Conservation (phyloP, 1,140 invertebrate genomes). For the Gonioctena quinquepunctata region DNA sequence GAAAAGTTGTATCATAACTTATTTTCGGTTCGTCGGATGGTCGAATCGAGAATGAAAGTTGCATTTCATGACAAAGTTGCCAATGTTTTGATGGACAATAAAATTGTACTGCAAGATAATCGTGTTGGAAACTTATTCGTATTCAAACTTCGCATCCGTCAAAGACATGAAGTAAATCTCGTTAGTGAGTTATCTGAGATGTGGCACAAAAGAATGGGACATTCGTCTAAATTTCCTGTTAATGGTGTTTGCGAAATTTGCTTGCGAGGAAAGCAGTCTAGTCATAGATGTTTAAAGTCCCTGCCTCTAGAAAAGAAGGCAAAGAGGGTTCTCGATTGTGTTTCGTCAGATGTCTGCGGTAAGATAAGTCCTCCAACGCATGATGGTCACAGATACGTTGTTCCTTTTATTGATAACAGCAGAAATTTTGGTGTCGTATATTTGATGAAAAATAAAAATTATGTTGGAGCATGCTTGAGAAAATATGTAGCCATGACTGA, state of each 20-base stretch:
- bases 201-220: constrained; percentile 24
- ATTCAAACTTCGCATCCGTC: too few relatives aligned
- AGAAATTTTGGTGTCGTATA: constrained; percentile 48
- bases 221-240: constrained; percentile 10
- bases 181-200: too few relatives aligned
- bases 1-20: too few relatives aligned
- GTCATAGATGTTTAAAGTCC: constrained; percentile 14
- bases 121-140: too few relatives aligned
- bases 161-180: too few relatives aligned
- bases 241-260: constrained; percentile 28
- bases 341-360: constrained; percentile 53
- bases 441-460: constrained; percentile 45
- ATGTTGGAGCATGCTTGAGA: constrained; percentile 42
- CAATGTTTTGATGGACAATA: too few relatives aligned
- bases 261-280: constrained; percentile 25
- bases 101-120: too few relatives aligned
- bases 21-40: too few relatives aligned
- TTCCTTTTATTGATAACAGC: constrained; percentile 54
- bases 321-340: constrained; percentile 39
- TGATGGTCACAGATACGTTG: constrained; percentile 50
- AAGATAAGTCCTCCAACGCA: too few relatives aligned
- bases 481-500: constrained; percentile 42
- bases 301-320: too few relatives aligned
- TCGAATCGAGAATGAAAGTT: too few relatives aligned
- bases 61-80: too few relatives aligned